These are phyloP conservation scores for Brachystomella parvula DNA, from an alignment of 1,140 invertebrate species.

Conservation along the genomic window DNA sequence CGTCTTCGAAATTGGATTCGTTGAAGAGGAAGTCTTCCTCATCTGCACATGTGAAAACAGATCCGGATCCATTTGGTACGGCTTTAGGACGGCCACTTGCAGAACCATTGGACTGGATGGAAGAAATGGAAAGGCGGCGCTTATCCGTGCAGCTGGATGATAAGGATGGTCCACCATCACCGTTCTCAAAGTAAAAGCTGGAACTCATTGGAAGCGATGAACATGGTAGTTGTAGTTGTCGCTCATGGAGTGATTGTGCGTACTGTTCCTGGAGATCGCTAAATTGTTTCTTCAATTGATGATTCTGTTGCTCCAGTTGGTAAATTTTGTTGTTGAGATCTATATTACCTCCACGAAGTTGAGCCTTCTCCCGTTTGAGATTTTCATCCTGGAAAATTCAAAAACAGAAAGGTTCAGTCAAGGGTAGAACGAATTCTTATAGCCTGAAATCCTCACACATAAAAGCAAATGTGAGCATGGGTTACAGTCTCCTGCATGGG, in stretches of 20 bases:
- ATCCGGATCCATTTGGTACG: constrained; percentile 47
- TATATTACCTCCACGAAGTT: constrained; percentile 10
- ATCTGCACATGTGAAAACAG: constrained; percentile 64
- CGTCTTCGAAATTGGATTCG: constrained; percentile 46
- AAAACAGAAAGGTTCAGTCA: background rate
- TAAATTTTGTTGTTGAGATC: constrained; percentile 16
- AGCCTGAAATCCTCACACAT: too few relatives aligned
- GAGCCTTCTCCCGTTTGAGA: constrained; percentile 12
- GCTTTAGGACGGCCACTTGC: constrained; percentile 42
- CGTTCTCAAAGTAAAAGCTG: background rate
- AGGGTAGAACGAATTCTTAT: too few relatives aligned
- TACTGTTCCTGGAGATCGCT: background rate
- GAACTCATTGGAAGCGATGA: background rate
- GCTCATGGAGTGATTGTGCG: background rate
- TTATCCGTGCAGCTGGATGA: background rate
- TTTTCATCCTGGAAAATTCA: constrained; percentile 11
- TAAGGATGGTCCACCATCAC: background rate
- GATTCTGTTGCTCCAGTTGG: background rate
- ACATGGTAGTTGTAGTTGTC: background rate
- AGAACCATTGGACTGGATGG: constrained; percentile 26
- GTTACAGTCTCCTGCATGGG: too few relatives aligned
- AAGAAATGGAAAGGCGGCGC: constrained; percentile 14
- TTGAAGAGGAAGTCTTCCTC: constrained; percentile 57
- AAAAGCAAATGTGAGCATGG: too few relatives aligned
- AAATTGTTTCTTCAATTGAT: background rate